phyloP scores from a whole-genome alignment of 2,888 invertebrate species.

The Napeogenes sylphis region DNA sequence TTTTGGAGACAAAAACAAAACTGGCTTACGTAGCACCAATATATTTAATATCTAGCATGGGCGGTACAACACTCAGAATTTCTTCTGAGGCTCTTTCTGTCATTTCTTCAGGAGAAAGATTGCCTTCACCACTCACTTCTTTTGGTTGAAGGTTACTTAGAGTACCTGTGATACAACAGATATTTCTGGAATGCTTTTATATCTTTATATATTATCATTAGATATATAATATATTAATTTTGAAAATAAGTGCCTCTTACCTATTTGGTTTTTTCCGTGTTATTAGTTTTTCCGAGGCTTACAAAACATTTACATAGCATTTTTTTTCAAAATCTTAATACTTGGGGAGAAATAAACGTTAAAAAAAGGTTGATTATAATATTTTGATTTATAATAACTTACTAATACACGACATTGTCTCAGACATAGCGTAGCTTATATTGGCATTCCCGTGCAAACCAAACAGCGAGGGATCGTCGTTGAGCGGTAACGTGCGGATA shows the following conservation, averaged over 20 bases:
- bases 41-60: constrained; percentile 69
- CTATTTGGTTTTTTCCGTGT: too few species aligned
- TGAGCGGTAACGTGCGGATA: constrained; percentile 83
- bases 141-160: constrained; percentile 83
- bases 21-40: constrained; percentile 70
- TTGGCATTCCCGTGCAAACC: constrained; percentile 88
- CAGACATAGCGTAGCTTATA: constrained; percentile 87
- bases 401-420: constrained; percentile 80
- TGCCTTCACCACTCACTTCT: constrained; percentile 75
- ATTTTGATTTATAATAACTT: constrained; percentile 31
- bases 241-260: too few species aligned
- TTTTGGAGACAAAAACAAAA: too few species aligned
- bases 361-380: not conserved
- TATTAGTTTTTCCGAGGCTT: too few species aligned
- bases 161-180: constrained; percentile 55
- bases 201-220: too few species aligned
- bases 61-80: constrained; percentile 80
- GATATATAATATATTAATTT: too few species aligned
- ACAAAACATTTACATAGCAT: too few species aligned
- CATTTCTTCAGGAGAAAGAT: constrained; percentile 74
- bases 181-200: too few species aligned
- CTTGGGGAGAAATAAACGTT: too few species aligned
- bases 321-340: too few species aligned
- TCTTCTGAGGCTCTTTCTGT: constrained; percentile 77
- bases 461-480: constrained; percentile 86